These are phyloP conservation scores for Hexactinellida sp. DNA, from an alignment of 37 sponge, comb jelly and placozoan species.

Conservation along the genomic window DNA sequence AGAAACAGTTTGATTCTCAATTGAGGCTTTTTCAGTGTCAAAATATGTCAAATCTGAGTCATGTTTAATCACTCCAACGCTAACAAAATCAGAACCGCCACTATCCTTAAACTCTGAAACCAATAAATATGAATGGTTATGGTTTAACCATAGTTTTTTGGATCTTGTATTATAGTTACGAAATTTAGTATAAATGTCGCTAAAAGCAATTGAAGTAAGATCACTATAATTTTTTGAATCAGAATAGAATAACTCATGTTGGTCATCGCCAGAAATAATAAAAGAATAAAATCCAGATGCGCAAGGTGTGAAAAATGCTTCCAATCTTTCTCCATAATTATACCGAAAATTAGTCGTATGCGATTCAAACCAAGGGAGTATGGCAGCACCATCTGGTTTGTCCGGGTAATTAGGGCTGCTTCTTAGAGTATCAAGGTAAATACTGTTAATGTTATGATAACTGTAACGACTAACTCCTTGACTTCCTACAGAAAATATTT, in stretches of 20 bases:
- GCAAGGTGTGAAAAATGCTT: neutral
- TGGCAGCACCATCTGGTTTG: neutral
- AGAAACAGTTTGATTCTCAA: neutral
- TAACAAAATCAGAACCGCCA: neutral
- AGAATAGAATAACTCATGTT: neutral
- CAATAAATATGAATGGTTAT: neutral
- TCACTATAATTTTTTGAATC: neutral
- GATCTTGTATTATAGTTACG: neutral
- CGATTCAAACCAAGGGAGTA: neutral
- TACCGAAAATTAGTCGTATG: neutral
- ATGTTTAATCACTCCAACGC: neutral
- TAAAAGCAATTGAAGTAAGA: neutral
- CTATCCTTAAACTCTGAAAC: neutral
- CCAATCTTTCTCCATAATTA: neutral
- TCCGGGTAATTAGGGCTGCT: neutral
- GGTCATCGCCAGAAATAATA: slow-evolving; percentile 4
- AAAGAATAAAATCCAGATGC: neutral
- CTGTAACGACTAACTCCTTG: neutral
- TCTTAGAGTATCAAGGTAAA: neutral
- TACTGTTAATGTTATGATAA: neutral
- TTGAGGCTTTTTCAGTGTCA: neutral
- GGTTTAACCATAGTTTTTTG: neutral
- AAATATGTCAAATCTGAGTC: neutral
- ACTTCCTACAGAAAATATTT: neutral
- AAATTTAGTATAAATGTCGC: neutral